These are phyloP conservation scores for Tribolium freemani DNA, from an alignment of 2,888 invertebrate species.

Conservation along the genomic window DNA sequence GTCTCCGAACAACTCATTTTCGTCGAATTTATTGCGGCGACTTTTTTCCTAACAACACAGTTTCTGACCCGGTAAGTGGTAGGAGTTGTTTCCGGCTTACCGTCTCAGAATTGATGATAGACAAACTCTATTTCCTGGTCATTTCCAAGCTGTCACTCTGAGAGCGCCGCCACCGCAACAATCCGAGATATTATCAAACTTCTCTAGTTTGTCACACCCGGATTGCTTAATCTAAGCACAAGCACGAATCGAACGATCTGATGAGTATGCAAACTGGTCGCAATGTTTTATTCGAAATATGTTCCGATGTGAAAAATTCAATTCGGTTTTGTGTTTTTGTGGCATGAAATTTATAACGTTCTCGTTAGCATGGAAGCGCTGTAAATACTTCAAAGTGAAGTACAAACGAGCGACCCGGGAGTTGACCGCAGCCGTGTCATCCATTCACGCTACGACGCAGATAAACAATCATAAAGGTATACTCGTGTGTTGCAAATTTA, in stretches of 20 bases:
- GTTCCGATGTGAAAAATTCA: constrained; percentile 46
- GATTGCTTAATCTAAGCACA: constrained; percentile 39
- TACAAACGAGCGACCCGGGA: constrained; percentile 58
- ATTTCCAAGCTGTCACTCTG: constrained; percentile 56
- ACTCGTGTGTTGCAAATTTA: constrained; percentile 35
- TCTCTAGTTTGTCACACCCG: constrained; percentile 44
- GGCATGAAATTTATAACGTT: constrained; percentile 52
- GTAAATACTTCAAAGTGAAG: constrained; percentile 61
- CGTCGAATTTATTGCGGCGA: constrained; percentile 26
- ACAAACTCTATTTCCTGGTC: constrained; percentile 61
- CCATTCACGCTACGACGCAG: constrained; percentile 51
- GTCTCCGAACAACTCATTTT: constrained; percentile 34
- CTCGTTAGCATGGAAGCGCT: constrained; percentile 55
- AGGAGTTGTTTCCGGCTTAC: constrained; percentile 47
- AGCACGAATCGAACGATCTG: constrained; percentile 7
- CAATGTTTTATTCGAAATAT: not conserved
- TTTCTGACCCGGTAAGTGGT: constrained; percentile 11
- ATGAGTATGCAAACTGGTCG: constrained; percentile 1
- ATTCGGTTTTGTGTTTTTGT: constrained; percentile 51
- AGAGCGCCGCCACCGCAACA: constrained; percentile 43
- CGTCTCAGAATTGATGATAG: constrained; percentile 54
- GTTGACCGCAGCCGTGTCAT: constrained; percentile 54
- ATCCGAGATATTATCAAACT: constrained; percentile 51
- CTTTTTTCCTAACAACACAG: constrained; percentile 23
- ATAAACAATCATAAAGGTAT: constrained; percentile 55